Base-by-base conservation (phyloP, 2,888 invertebrate genomes). In the Tetheella fluctuosa region DNA sequence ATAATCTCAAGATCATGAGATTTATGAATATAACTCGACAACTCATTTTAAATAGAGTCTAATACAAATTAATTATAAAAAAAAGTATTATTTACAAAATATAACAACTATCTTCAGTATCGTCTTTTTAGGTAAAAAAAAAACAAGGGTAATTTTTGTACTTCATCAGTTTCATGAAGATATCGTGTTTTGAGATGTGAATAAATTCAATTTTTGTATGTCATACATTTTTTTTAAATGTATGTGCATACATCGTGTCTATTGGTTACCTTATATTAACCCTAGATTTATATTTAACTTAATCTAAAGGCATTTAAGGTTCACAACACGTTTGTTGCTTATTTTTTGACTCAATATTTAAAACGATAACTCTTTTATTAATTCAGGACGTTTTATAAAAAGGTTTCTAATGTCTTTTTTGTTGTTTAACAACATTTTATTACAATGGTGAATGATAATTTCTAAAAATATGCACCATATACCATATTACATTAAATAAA, bases 121-220 rank as follows among this genome's bases (percentile, higher is more conserved):
- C 10, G 1, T 15, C n/a, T 42, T 42, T 42, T 42, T 42, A 7
- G 17, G n/a, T 17, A 7, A 17, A 39, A n/a, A n/a, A n/a, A n/a
- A n/a, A n/a, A n/a, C n/a, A n/a, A 39, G 39, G 37, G 13, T n/a
- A 39, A n/a, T 39, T 60, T 70, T 80, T 79, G 73, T 79, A 80
- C 77, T 73, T 73, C 57, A 70, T 71, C 70, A 74, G 71, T 74
- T 71, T 62, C 59, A 68, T 63, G 64, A 61, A 17, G 52, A 25
- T 17, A 2, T 20, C 30, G 12, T 20, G n/a, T 28, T 0, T 17
- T 6, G 17, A 28, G 54, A 25, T 54, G n/a, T 10, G 1, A 62
- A 57, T 59, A 10, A n/a, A 39, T 37, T 15, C 37, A 71, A 59
- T 55, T 48, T 39, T 39, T 57, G 10, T 37, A 53, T n/a, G n/a